A percentile compares a stretch with the other conserved stretches of the same genome.
Evolutionary conservation across 2,113 vertebrate genomes (phyloP).

Genomic region (Echinops telfairi): DNA sequence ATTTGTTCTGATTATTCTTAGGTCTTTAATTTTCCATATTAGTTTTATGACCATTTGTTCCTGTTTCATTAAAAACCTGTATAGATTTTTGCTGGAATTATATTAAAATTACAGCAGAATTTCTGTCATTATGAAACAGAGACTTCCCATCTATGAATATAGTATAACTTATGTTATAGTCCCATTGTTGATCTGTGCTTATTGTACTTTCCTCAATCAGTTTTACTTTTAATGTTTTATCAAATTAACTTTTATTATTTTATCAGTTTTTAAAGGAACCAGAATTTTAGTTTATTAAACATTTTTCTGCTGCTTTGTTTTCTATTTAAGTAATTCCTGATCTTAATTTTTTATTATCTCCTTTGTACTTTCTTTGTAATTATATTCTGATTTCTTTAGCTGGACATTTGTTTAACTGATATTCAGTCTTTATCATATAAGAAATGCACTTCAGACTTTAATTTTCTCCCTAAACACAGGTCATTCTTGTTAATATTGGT

Average conservation of each 20-base stretch:
- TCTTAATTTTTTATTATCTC: constrained; percentile 9
- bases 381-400: background rate
- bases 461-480: constrained; percentile 13
- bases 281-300: constrained; percentile 26
- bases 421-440: constrained; percentile 45
- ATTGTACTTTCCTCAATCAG: background rate
- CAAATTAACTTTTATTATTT: constrained; percentile 27
- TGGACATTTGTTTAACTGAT: constrained; percentile 35
- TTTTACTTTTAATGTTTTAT: constrained; percentile 3
- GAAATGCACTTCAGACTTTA: constrained; percentile 45
- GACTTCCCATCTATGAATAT: constrained; percentile 28
- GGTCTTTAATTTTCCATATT: constrained; percentile 22
- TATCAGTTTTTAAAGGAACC: constrained; percentile 34
- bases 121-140: constrained; percentile 50
- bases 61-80: constrained; percentile 16
- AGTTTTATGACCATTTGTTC: constrained; percentile 41
- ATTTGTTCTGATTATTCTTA: background rate
- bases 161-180: background rate
- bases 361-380: background rate
- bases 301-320: background rate
- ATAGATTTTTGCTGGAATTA: constrained; percentile 18
- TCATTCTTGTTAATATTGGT: background rate
- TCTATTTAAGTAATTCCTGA: constrained; percentile 8
- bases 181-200: constrained; percentile 5
- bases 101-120: constrained; percentile 51